These are phyloP conservation scores for Dascillus cervinus DNA, from an alignment of 2,888 invertebrate species.

Conservation along the genomic window DNA sequence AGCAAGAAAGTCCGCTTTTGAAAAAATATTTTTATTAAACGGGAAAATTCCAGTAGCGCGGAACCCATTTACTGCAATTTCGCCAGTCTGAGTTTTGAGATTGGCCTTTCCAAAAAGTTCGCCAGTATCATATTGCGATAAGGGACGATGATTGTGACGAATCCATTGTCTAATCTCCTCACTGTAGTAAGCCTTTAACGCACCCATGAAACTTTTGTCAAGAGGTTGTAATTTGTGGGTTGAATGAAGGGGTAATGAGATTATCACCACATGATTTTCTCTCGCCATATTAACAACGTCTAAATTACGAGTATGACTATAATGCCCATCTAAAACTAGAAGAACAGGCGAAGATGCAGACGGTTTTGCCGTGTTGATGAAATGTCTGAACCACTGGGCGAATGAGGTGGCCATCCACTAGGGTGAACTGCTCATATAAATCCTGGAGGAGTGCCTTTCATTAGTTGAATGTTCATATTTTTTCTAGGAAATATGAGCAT, in stretches of 20 bases:
- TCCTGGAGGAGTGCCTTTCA: too few relatives aligned
- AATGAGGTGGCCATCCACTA: too few relatives aligned
- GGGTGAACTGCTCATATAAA: too few relatives aligned
- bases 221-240: slow-evolving; percentile 14
- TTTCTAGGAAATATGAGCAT: too few relatives aligned
- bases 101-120: slow-evolving; percentile 23
- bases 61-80: slow-evolving; percentile 11
- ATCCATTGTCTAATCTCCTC: slow-evolving; percentile 3
- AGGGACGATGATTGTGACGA: not conserved
- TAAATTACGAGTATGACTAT: slow-evolving; percentile 17
- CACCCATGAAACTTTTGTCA: slow-evolving; percentile 4
- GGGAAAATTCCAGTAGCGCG: slow-evolving; percentile 20
- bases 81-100: slow-evolving; percentile 20
- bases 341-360: too few relatives aligned
- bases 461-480: too few relatives aligned
- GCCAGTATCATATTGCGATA: slow-evolving; percentile 7
- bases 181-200: slow-evolving; percentile 1
- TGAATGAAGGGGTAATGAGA: slow-evolving; percentile 19
- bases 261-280: not conserved
- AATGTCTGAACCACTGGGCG: too few relatives aligned
- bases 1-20: slow-evolving; percentile 9
- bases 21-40: slow-evolving; percentile 20
- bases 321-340: too few relatives aligned
- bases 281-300: slow-evolving; percentile 17
- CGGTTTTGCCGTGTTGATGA: too few relatives aligned